These are phyloP conservation scores for Drosophila picticornis DNA, from an alignment of 2,888 invertebrate species.

Conservation along the genomic window DNA sequence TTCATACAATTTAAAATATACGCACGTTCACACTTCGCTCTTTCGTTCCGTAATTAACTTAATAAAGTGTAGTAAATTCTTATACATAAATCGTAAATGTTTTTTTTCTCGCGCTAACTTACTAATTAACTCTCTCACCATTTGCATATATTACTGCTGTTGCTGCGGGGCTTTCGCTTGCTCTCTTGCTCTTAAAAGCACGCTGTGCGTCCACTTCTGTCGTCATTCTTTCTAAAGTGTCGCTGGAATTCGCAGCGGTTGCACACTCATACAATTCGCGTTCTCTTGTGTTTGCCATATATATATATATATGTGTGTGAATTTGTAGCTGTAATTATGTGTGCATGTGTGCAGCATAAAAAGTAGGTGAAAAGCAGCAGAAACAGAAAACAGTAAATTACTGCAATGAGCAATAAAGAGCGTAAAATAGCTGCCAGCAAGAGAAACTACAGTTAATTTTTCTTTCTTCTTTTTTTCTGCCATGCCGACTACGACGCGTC, in stretches of 20 bases:
- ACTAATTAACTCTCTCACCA: constrained; percentile 50
- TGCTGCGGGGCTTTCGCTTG: constrained; percentile 24
- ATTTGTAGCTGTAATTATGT: constrained; percentile 13
- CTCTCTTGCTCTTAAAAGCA: constrained; percentile 55
- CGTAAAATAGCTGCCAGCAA: constrained; percentile 26
- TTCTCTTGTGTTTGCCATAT: constrained; percentile 33
- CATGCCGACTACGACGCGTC: constrained; percentile 51
- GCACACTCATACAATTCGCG: constrained; percentile 16
- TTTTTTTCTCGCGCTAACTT: constrained; percentile 34
- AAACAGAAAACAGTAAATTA: constrained; percentile 59
- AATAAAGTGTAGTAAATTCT: constrained; percentile 43
- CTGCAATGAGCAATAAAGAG: constrained; percentile 63
- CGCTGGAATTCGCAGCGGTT: constrained; percentile 62
- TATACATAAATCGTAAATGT: constrained; percentile 46
- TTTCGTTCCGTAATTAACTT: constrained; percentile 31
- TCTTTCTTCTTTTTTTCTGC: constrained; percentile 31
- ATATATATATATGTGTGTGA: constrained; percentile 25
- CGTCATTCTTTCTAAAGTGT: constrained; percentile 53
- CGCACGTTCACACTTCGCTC: constrained; percentile 7
- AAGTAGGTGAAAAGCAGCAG: constrained; percentile 63
- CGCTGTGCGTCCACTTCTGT: constrained; percentile 45
- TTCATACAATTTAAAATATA: constrained; percentile 41
- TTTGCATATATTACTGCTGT: constrained; percentile 41
- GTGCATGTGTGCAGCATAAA: constrained; percentile 64
- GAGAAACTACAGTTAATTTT: constrained; percentile 69